These are phyloP conservation scores for Accipiter cooperii DNA, from an alignment of 2,113 vertebrate genomes.

Conservation along the genomic window DNA sequence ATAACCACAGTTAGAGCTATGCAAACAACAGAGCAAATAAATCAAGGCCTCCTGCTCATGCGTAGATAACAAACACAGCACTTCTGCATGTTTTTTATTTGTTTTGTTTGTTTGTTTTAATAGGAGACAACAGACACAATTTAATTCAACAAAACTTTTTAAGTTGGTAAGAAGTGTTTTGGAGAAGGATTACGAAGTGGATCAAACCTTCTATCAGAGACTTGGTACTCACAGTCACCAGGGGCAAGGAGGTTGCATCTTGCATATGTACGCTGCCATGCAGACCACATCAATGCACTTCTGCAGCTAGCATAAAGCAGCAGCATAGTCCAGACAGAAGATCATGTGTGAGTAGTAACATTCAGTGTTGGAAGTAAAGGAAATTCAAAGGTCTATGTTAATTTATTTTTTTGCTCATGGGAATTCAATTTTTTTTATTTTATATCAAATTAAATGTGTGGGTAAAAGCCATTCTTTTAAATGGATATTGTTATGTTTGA, in stretches of 20 bases:
- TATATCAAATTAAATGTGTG: neutral
- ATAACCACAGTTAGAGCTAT: neutral
- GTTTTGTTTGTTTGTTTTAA: neutral
- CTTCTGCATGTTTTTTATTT: neutral
- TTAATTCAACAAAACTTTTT: neutral
- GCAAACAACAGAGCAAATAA: neutral
- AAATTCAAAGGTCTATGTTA: neutral
- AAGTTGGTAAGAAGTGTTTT: neutral
- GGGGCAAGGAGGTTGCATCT: neutral
- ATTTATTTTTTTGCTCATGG: neutral
- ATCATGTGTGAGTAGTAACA: neutral
- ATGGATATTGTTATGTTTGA: neutral
- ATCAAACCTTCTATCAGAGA: neutral
- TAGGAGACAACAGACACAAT: neutral
- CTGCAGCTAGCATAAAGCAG: neutral
- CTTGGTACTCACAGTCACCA: neutral
- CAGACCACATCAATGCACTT: neutral
- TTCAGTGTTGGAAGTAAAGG: neutral
- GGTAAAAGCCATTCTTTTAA: neutral
- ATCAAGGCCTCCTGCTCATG: neutral
- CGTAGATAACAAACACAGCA: neutral
- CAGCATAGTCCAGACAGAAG: neutral
- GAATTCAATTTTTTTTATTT: neutral
- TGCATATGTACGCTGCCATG: neutral
- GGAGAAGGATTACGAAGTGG: neutral